Percentiles rank a stretch among this genome's conserved stretches.
phyloP scores from a whole-genome alignment of 2,113 vertebrate species.

The Bagarius yarrelli region DNA sequence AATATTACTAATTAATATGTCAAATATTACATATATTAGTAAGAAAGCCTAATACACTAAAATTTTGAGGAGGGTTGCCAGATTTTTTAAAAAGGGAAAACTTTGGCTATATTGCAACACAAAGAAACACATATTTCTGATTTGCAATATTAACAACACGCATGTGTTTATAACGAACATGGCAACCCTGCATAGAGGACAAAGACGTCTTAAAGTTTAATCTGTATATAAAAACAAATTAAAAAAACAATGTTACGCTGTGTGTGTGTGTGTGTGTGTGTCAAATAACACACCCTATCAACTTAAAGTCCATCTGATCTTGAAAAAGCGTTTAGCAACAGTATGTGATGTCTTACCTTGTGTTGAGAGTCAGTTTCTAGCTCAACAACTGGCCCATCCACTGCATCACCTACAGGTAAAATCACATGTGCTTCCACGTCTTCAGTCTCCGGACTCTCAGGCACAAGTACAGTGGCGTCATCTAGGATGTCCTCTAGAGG shows the following conservation, averaged over 20 bases:
- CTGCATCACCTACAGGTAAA: conserved; percentile 46
- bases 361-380: conserved; percentile 47
- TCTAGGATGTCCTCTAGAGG: conserved; percentile 74
- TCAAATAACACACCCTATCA: not conserved
- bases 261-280: not conserved
- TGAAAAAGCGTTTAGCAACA: not conserved
- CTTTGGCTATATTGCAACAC: not conserved
- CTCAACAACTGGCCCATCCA: conserved; percentile 56
- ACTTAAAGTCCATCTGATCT: too few species aligned
- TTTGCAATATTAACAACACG: not conserved
- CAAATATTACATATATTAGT: too few species aligned
- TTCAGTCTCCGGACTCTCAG: conserved; percentile 58
- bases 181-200: not conserved
- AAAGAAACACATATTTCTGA: not conserved
- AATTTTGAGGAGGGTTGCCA: not conserved
- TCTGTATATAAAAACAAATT: not conserved
- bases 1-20: too few species aligned
- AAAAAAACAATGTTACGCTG: too few species aligned
- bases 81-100: not conserved
- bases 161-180: not conserved
- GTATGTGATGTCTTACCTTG: conserved; percentile 58
- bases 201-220: not conserved
- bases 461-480: conserved; percentile 64
- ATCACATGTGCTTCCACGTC: conserved; percentile 52
- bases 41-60: too few species aligned